Evolutionary conservation across 2,888 invertebrate genomes (phyloP).

Genomic region (Synanthedon vespiformis): DNA sequence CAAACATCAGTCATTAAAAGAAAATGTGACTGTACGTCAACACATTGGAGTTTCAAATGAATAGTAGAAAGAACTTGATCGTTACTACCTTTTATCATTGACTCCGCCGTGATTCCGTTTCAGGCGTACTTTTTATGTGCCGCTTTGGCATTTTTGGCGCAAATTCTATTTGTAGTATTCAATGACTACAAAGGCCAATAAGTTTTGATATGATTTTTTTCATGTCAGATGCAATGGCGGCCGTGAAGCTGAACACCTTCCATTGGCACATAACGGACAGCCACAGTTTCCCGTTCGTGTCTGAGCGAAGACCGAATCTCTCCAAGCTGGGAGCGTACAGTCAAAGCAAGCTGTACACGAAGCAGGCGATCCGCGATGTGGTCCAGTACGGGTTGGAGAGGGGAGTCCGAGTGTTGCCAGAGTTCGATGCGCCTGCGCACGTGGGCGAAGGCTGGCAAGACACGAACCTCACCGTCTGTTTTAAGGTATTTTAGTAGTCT

Average conservation of each 20-base stretch:
- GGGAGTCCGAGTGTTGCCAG: constrained; percentile 89
- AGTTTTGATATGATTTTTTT: too few species aligned
- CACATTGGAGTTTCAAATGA: too few species aligned
- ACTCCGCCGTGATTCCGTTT: too few species aligned
- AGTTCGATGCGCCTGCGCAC: constrained; percentile 93
- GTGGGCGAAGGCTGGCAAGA: constrained; percentile 90
- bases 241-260: constrained; percentile 91
- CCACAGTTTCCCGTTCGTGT: constrained; percentile 92
- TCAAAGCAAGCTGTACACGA: constrained; percentile 75
- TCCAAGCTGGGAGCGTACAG: constrained; percentile 83
- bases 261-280: constrained; percentile 97
- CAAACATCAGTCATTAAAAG: too few species aligned
- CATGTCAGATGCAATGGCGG: constrained; percentile 83
- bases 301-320: constrained; percentile 78
- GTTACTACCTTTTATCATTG: too few species aligned
- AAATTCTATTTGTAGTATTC: too few species aligned
- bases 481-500: constrained; percentile 66
- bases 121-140: too few species aligned
- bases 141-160: too few species aligned
- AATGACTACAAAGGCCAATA: too few species aligned
- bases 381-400: constrained; percentile 77
- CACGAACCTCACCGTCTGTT: constrained; percentile 74
- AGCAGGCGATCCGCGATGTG: constrained; percentile 63
- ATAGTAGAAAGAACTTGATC: too few species aligned
- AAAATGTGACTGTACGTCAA: too few species aligned